These are phyloP conservation scores for Phylloscopus whistleri DNA, from an alignment of 2,113 vertebrate genomes.

Conservation along the genomic window DNA sequence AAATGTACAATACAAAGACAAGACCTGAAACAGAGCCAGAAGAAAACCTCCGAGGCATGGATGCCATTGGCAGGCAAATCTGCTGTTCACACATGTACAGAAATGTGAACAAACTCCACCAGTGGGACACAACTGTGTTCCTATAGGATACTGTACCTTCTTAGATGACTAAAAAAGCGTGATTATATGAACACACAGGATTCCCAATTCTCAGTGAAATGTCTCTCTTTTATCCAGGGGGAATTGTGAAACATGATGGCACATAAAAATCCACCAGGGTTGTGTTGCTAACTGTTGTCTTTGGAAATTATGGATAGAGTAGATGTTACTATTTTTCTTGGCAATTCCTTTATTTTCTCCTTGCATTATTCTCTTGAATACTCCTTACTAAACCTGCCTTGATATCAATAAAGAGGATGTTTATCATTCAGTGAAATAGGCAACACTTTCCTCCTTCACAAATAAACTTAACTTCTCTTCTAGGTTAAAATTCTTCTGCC, in stretches of 20 bases:
- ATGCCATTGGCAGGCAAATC: fast-evolving
- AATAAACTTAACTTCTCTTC: not conserved
- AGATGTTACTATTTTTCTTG: conserved; percentile 2
- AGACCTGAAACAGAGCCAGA: not conserved
- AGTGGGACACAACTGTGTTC: not conserved
- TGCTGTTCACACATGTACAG: not conserved
- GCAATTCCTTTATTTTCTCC: not conserved
- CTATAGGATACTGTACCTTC: not conserved
- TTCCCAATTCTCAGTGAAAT: not conserved
- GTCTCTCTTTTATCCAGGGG: not conserved
- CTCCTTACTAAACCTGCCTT: not conserved
- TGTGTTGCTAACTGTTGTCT: not conserved
- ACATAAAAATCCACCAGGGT: not conserved
- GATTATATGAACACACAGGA: not conserved
- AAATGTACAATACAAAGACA: not conserved
- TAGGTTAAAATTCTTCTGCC: not conserved
- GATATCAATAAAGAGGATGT: not conserved
- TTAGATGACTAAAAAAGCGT: not conserved
- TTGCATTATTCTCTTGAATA: not conserved
- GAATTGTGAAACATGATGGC: not conserved
- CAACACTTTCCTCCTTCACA: not conserved
- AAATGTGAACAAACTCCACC: not conserved
- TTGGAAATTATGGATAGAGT: not conserved
- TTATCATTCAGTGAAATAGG: not conserved
- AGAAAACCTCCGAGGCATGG: not conserved